Evolutionary conservation across 2,888 invertebrate species (phyloP), one percentile per base, ranked within the genome.

Genomic region (Seira ritae): DNA sequence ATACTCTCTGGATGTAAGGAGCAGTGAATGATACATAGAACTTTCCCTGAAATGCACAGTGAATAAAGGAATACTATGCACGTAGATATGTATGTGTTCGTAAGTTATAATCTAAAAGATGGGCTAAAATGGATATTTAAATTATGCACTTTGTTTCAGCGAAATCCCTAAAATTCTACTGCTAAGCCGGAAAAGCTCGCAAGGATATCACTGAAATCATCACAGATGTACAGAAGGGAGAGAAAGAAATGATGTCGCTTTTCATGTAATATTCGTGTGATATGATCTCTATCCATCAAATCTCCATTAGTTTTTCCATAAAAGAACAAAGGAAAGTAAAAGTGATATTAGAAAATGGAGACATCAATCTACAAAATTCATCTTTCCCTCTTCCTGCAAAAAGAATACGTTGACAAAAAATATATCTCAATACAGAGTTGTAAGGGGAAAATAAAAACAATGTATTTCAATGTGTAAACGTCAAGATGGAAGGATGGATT

Each of bases 241-340:
- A 12, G 50, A 50, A 8, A 15, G 50, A 15, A 50, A 50, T 50
- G 17, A 50, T 50, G 17, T n/a, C 50, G 15, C 3, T 50, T 50
- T 50, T 50, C n/a, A n/a, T n/a, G 50, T 50, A 12, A 2, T n/a
- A 50, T 50, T 50, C 17, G n/a, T n/a, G n/a, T 50, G 50, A 50
- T n/a, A n/a, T 50, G 50, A 50, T 50, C 50, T n/a, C 50, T n/a
- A 50, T 50, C 50, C 50, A 50, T 50, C 50, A 50, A 50, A 50
- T 50, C 50, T 50, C 50, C 50, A 50, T 50, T 50, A 50, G 50
- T 8, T 50, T n/a, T 50, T 50, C 17, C 50, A 31, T 31, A 4
- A 31, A 50, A 50, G n/a, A 50, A 50, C 50, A 50, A 50, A 50
- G 12, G 50, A 15, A n/a, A 50, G 50, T 12, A 8, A 15, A 50